A percentile compares a stretch with the other conserved stretches of the same genome.
Evolutionary conservation across 2,113 vertebrate genomes (phyloP).

Genomic region (Cepphus grylle): DNA sequence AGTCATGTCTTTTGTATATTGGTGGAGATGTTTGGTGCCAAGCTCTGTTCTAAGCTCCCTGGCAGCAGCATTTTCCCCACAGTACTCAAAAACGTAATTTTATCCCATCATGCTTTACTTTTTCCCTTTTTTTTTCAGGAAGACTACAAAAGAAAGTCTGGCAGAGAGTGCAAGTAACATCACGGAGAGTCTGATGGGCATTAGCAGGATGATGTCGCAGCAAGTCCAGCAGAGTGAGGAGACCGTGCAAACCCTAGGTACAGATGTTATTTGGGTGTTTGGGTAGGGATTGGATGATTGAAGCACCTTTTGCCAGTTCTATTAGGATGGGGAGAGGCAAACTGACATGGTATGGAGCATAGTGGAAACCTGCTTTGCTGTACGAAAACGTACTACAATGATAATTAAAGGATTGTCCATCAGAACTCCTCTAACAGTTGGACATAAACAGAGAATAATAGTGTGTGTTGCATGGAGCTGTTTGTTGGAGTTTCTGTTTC

Average conservation of each 20-base stretch:
- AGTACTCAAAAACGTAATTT: background rate
- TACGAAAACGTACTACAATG: rapidly evolving
- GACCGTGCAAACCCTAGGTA: conserved; percentile 87
- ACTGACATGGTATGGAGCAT: background rate
- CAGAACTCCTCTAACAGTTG: background rate
- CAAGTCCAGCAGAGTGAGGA: conserved; percentile 94
- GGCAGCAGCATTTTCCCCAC: background rate
- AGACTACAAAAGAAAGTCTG: conserved; percentile 87
- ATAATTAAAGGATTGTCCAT: background rate
- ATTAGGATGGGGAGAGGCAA: background rate
- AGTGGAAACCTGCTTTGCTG: background rate
- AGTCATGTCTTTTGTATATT: background rate
- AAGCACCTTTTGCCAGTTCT: background rate
- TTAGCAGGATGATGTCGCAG: conserved; percentile 97
- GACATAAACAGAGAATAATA: background rate
- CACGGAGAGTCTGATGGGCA: conserved; percentile 93
- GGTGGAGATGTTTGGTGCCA: background rate
- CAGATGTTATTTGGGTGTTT: background rate
- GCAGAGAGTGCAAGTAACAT: conserved; percentile 88
- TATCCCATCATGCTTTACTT: background rate
- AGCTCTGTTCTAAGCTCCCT: background rate
- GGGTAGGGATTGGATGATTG: background rate
- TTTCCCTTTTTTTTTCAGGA: conserved; percentile 63
- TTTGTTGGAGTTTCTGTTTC: background rate
- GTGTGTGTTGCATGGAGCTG: background rate